Base-by-base conservation (phyloP, 2,113 vertebrate species). In the Tupaia chinensis region DNA sequence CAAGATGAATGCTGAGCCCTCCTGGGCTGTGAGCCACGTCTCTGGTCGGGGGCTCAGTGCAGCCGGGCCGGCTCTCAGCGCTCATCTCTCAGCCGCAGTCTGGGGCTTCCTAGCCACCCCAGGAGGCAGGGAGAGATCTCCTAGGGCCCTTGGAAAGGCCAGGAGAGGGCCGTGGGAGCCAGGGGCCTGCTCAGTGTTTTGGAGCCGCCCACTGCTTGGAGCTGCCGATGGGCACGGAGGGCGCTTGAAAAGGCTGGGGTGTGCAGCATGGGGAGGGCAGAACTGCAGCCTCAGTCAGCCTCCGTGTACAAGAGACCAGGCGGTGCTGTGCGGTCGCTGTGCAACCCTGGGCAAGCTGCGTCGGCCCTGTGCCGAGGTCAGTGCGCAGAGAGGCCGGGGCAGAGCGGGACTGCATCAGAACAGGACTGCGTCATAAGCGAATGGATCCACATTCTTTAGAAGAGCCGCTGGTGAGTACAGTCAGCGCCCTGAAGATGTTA, bases 21-120 rank as follows among this genome's bases (percentile, higher is more conserved):
- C n/a, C 23, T 5, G 82, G 2, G 0, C 54, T 0, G 0, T 0
- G 20, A 65, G 56, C 13, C 60, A 53, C 56, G 17, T 29, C 44
- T 60, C 81, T 25, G 58, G n/a, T 53, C 17, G 27, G 9, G 23
- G 1, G 27, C 3, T 65, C 58, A 17, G 27, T 32, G 44, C 44
- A 44, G 44, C 14, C 54, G 60, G 27, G 7, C 58, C 11, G 9
- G 34, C 60, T 23, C 60, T 9, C 27, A 69, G 44, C n/a, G 19
- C 5, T 73, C 10, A 5, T 20, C 53, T 58, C 61, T 69, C 17
- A 60, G 32, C 44, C 32, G 44, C 86, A 16, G 80, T 44, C 19
- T 1, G 73, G 65, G 20, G 32, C 11, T 61, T 92, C 82, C 95
- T 61, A 27, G 76, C 32, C 2, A 23, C 7, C 58, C 69, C 0